A percentile compares a stretch with the other conserved stretches of the same genome.
Evolutionary conservation across 2,797 vertebrate genomes (phyloP).

Genomic region (Atherinosoma microstoma): DNA sequence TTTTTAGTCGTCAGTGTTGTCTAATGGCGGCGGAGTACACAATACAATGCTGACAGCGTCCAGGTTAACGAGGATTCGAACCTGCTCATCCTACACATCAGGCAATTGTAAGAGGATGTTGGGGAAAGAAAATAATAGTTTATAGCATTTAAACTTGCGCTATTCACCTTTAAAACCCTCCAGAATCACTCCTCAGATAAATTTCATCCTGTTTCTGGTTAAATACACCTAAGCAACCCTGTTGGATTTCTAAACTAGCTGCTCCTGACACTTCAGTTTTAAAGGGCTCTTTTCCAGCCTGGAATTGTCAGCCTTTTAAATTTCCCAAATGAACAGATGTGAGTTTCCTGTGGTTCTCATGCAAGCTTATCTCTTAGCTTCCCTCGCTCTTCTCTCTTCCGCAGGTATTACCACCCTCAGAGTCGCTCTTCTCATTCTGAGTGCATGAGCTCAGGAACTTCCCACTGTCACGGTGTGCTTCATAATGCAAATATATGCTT

Average conservation of each 20-base stretch:
- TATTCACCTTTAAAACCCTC: neutral
- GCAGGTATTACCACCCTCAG: neutral
- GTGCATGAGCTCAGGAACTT: neutral
- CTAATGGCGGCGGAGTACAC: too few species aligned
- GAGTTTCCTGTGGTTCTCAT: neutral
- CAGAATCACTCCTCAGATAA: neutral
- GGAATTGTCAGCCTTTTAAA: neutral
- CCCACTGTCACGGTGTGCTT: neutral
- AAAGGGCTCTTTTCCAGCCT: neutral
- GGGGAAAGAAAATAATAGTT: too few species aligned
- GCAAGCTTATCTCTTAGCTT: neutral
- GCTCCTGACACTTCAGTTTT: constrained; percentile 3
- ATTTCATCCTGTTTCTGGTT: neutral
- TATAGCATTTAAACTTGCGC: too few species aligned
- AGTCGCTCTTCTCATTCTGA: neutral
- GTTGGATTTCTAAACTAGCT: neutral
- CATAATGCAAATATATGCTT: neutral
- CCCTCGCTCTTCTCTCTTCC: neutral
- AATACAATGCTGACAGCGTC: too few species aligned
- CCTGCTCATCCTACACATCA: too few species aligned
- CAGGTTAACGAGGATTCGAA: too few species aligned
- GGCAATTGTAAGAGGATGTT: too few species aligned
- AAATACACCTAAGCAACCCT: neutral
- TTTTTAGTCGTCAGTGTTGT: too few species aligned
- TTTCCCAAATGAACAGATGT: neutral